Evolutionary conservation across 2,888 invertebrate genomes (phyloP), one percentile per base, ranked within the genome.

Genomic region (Merodon equestris): DNA sequence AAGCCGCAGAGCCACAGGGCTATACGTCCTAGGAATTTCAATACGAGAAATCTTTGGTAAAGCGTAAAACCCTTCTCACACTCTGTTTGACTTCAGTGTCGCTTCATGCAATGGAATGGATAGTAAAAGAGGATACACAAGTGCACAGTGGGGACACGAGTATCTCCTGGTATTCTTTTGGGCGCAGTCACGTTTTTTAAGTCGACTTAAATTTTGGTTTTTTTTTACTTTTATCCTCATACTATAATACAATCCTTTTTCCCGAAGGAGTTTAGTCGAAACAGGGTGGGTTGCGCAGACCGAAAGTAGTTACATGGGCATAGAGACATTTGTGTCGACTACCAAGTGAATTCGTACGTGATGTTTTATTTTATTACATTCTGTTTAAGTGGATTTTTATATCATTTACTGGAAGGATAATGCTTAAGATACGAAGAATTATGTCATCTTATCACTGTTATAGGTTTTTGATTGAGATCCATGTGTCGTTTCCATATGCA

Each of bases 331-430:
- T 58, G 67, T 44, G 42, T 54, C 68, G 56, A 53, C 44, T 14
- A 60, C 71, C 64, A 76, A 77, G 66, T 77, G 72, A 77, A 72
- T 72, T 77, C 77, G 77, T 72, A 77, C 77, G 77, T 77, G 77
- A 73, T 77, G 72, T 73, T 61, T 67, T 73, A 67, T 73, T 77
- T 73, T 67, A 67, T 73, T 70, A 58, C 63, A 63, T 75, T 75
- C 66, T 63, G 61, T 77, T 77, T 66, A 67, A 76, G 66, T 77
- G 58, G 75, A 76, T 75, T 72, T 76, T 72, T 72, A 66, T 60
- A 66, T 15, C 58, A 34, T 76, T 76, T 66, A 50, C 54, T 34
- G 9, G 34, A 2, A 27, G 27, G 53, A 66, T 71, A 56, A 50
- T 45, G 60, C 34, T 76, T 76, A 71, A 76, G 64, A 56, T 60